Evolutionary conservation across 2,888 invertebrate genomes (phyloP).

Genomic region (Plebejus argus): DNA sequence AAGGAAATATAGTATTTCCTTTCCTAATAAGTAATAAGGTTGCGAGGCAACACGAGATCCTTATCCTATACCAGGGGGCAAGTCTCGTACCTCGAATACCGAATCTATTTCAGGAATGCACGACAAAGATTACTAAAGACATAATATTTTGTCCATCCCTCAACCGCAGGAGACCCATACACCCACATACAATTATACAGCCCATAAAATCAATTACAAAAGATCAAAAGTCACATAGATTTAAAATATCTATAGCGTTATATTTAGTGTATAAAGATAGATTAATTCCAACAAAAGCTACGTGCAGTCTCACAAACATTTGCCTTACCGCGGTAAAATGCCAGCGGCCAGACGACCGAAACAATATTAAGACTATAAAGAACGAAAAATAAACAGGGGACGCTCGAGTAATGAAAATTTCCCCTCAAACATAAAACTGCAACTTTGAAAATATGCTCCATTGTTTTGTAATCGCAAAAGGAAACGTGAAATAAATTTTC

Average conservation of each 20-base stretch:
- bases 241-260: background rate
- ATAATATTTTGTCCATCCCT: too few species aligned
- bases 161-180: too few species aligned
- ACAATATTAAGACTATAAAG: conserved; percentile 69
- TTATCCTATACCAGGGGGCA: background rate
- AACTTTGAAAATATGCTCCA: conserved; percentile 52
- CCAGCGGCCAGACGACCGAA: conserved; percentile 45
- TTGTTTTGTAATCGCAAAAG: conserved; percentile 41
- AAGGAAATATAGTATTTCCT: conserved; percentile 11
- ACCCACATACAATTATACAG: too few species aligned
- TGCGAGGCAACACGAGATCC: background rate
- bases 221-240: too few species aligned
- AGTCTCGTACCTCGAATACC: background rate
- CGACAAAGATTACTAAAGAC: too few species aligned
- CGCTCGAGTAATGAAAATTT: conserved; percentile 63
- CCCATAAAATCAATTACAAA: too few species aligned
- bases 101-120: background rate
- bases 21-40: background rate
- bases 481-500: conserved; percentile 23
- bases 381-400: conserved; percentile 53
- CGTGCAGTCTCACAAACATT: conserved; percentile 61
- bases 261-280: background rate
- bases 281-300: conserved; percentile 24
- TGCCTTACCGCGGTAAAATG: conserved; percentile 59
- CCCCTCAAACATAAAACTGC: conserved; percentile 55